Base-by-base conservation (phyloP, 2,888 invertebrate species). In the Pocota personata region DNA sequence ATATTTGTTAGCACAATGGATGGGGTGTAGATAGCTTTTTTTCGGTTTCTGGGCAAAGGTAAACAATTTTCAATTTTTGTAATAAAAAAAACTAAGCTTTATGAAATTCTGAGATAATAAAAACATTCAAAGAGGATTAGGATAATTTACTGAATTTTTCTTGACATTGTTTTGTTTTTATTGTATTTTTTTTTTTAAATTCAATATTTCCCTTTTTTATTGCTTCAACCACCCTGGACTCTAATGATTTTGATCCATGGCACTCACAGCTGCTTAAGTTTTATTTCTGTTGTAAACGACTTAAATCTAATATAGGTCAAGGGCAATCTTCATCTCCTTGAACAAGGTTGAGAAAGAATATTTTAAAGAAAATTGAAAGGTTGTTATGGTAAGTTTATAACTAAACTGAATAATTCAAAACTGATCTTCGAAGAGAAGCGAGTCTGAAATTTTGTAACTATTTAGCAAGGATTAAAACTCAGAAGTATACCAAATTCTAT, bases 111-210 rank as follows among this genome's bases (percentile, higher is more conserved):
- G 58, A 19, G 21, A 58, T 14, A 10, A 58, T 58, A 37, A 58
- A 58, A 58, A 21, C 58, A 35, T 37, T 58, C 21, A 58, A 58
- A 37, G n/a, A 12, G 14, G 58, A 58, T 58, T 12, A 58, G 19
- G 37, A 37, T 12, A 19, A 35, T 35, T 19, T 16, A 35, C 21
- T 35, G 55, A 32, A 55, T 35, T 57, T 16, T 19, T 57, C 4
- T 55, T 52, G 27, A 27, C 27, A 21, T 52, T 27, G 24, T 6
- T n/a, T 7, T 55, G 10, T 8, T 55, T 30, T 55, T 32, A 10
- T 46, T 2, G 6, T 30, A 6, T 14, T 43, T 43, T 6, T 14
- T 43, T 50, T 50, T 21, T 19, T 24, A 50, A 50, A 50, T 27
- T 50, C n/a, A 50, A 19, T 50, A 6, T 50, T 24, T 50, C 21